phyloP scores from a whole-genome alignment of 2,113 vertebrate species.

The Clinocottus analis region DNA sequence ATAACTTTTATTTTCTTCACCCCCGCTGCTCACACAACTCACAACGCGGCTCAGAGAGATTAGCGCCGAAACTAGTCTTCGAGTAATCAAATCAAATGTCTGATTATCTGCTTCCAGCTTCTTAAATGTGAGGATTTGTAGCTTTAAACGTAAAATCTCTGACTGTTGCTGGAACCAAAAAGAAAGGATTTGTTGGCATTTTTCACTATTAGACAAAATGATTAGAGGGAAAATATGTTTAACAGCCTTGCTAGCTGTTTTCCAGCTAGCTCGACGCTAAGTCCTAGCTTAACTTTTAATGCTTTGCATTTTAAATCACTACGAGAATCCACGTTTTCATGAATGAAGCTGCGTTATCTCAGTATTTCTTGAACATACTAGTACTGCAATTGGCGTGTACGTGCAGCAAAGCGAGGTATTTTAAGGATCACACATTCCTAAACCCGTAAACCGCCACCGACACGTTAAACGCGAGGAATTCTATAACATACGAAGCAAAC shows the following conservation, averaged over 20 bases:
- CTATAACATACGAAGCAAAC: neutral
- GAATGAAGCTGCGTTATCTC: no score
- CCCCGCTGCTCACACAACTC: neutral
- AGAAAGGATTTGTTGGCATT: neutral
- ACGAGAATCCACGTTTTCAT: no score
- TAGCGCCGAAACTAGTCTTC: neutral
- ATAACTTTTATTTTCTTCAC: neutral
- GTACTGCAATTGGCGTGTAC: no score
- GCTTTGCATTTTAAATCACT: no score
- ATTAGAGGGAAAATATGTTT: no score
- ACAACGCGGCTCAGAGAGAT: neutral
- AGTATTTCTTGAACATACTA: neutral
- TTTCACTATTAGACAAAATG: no score
- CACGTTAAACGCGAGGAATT: conserved; percentile 5
- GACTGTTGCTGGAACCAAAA: neutral
- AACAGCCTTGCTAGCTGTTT: no score
- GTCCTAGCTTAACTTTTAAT: no score
- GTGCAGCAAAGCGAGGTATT: no score
- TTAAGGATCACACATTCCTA: neutral
- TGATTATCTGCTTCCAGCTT: neutral
- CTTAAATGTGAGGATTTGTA: neutral
- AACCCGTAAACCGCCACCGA: conserved; percentile 1
- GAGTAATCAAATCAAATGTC: neutral
- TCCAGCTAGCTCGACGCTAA: no score
- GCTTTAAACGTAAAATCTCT: neutral